Conservation (phyloP, 1,140 invertebrate genomes). For the Tribolium madens region DNA sequence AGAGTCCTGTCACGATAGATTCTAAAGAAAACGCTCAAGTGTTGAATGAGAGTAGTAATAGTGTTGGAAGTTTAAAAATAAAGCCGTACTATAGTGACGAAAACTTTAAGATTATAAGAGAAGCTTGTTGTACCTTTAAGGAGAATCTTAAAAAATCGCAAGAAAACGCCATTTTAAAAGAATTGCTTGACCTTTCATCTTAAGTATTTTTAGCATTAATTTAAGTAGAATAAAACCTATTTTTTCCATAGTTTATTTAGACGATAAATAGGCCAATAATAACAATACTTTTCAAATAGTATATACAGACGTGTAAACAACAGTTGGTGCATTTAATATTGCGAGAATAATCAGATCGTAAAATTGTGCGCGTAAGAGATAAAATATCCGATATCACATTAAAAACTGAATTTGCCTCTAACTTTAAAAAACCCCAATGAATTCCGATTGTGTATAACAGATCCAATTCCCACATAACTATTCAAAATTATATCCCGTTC, state of each 20-base stretch:
- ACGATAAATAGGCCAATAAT: not conserved
- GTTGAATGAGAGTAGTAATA: not conserved
- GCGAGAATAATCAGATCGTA: conserved; percentile 15
- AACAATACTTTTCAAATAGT: not conserved
- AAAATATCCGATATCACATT: conserved; percentile 60
- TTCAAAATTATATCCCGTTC: conserved; percentile 82
- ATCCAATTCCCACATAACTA: conserved; percentile 82
- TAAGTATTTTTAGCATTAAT: too few relatives aligned
- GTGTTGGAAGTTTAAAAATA: not conserved
- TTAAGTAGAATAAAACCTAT: too few relatives aligned
- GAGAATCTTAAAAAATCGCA: not conserved
- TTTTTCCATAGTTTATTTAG: too few relatives aligned
- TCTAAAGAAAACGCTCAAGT: not conserved
- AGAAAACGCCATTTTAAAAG: not conserved
- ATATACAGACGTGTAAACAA: not conserved
- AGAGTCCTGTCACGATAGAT: not conserved
- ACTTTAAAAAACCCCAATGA: conserved; percentile 88
- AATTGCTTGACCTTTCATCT: not conserved
- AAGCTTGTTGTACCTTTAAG: not conserved
- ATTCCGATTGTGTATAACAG: conserved; percentile 86
- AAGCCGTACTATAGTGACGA: not conserved
- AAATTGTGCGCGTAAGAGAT: not conserved
- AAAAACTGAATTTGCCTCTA: conserved; percentile 87
- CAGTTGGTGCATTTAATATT: conserved; percentile 16
- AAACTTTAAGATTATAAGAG: not conserved